phyloP scores from a whole-genome alignment of 2,888 invertebrate species.

The Eilema depressum region DNA sequence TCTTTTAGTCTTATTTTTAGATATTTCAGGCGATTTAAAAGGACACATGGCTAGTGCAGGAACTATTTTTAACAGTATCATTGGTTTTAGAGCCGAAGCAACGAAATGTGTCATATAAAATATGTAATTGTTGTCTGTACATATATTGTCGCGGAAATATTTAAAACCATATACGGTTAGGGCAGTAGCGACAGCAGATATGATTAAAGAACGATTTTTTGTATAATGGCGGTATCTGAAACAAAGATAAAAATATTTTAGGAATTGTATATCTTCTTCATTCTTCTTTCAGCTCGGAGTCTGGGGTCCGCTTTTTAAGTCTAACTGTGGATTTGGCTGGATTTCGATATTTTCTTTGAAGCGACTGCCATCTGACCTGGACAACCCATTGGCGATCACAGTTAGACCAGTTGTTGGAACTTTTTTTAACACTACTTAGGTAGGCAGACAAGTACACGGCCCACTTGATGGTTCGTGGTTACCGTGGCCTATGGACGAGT shows the following conservation, averaged over 20 bases:
- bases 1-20: conserved; percentile 26
- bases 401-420: no score
- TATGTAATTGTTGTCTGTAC: conserved; percentile 16
- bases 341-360: no score
- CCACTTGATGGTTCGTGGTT: no score
- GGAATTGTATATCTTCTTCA: no score
- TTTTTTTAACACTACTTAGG: no score
- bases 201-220: conserved; percentile 63
- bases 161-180: conserved; percentile 47
- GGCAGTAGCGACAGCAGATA: conserved; percentile 37
- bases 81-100: conserved; percentile 58
- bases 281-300: no score
- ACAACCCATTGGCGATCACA: no score
- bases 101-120: conserved; percentile 62
- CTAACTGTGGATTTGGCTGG: no score
- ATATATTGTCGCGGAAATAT: conserved; percentile 24
- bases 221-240: conserved; percentile 79
- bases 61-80: conserved; percentile 57
- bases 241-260: conserved; percentile 26
- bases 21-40: conserved; percentile 37
- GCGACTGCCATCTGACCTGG: no score
- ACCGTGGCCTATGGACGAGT: no score
- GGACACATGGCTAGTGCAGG: conserved; percentile 70
- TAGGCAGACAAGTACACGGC: no score
- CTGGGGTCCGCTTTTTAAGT: no score